Evolutionary conservation across 1,140 invertebrate genomes (phyloP).

Genomic region (Magallana ariakensis): DNA sequence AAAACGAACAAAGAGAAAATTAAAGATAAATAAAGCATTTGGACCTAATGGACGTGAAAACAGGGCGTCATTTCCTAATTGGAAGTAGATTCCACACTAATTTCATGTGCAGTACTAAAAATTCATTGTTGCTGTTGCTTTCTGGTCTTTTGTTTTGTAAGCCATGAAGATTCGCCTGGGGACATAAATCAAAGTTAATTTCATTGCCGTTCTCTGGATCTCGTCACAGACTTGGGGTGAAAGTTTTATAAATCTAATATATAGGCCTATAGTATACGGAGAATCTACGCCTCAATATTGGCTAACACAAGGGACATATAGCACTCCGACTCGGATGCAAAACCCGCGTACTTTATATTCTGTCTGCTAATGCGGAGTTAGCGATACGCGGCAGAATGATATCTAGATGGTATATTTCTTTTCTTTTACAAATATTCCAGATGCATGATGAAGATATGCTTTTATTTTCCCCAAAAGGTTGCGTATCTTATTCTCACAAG

Average conservation of each 20-base stretch:
- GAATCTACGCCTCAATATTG: slow-evolving; percentile 5
- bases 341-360: background rate
- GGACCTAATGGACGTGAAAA: background rate
- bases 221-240: background rate
- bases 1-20: slow-evolving; percentile 4
- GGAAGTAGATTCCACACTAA: background rate
- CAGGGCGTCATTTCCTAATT: background rate
- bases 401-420: too few relatives aligned
- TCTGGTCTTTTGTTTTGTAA: background rate
- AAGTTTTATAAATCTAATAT: slow-evolving; percentile 11
- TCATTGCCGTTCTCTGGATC: background rate
- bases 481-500: too few relatives aligned
- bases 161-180: background rate
- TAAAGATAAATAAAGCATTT: background rate
- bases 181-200: background rate
- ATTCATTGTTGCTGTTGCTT: background rate
- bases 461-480: too few relatives aligned
- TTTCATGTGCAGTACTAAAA: background rate
- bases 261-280: background rate
- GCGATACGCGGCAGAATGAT: background rate
- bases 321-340: background rate
- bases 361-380: background rate
- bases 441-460: too few relatives aligned
- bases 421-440: too few relatives aligned
- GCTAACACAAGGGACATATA: background rate